Evolutionary conservation across 2,888 invertebrate genomes (phyloP), one percentile per base, ranked within the genome.

Genomic region (Latheticus oryzae): DNA sequence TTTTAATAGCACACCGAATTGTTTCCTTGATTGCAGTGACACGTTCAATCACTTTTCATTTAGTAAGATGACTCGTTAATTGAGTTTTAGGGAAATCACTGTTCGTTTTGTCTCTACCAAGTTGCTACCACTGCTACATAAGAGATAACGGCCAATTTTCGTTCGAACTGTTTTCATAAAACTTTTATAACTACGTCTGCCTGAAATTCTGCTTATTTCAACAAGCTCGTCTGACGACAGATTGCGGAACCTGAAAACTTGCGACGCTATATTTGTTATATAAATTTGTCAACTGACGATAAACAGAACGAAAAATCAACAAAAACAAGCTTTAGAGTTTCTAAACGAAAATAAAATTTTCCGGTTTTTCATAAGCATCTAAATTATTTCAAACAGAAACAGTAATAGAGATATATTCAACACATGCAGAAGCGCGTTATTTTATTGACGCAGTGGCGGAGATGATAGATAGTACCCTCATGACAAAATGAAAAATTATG

Each of bases 21-120:
- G 78, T 78, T 77, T 78, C 77, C 76, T 77, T 76, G 78, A 78
- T 78, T 78, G 76, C 76, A 76, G 77, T 76, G 77, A 78, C 77
- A 78, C 76, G 76, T 78, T 77, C 78, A 76, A 78, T 78, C 78
- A 74, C 78, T 78, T 78, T 78, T 79, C 78, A 77, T 78, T 78
- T 77, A 75, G 76, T 78, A 77, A 78, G 78, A 77, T 76, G 77
- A 74, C 71, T 75, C 73, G 77, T 78, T 78, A 78, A 78, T 79
- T 78, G 78, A 76, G 75, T 77, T 77, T 78, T 77, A 76, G 76
- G 74, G 70, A 73, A 71, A 71, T 71, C 70, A 64, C 65, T 70
- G 72, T 72, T 69, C 70, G 69, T 69, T 72, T 72, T 71, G 72
- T 72, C 69, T 68, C 62, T 60, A 58, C 61, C 64, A 66, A 67